Conservation (phyloP, 1,140 invertebrate species). For the Copidosoma floridanum region DNA sequence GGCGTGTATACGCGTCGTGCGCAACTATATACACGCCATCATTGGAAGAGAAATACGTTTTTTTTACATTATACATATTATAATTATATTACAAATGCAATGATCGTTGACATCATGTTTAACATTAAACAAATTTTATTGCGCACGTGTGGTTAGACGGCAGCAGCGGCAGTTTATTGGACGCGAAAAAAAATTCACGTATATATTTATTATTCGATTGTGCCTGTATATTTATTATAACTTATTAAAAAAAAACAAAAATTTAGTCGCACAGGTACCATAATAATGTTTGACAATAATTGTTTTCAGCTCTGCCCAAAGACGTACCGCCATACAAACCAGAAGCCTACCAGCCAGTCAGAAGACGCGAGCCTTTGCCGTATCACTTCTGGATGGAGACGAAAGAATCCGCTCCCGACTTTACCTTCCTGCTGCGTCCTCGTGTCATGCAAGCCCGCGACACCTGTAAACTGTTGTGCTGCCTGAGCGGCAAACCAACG, state of each 20-base stretch:
- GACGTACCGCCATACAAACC: slow-evolving; percentile 76
- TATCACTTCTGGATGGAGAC: slow-evolving; percentile 88
- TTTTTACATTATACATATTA: neutral
- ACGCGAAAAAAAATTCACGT: too few relatives aligned
- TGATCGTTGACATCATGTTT: slow-evolving; percentile 17
- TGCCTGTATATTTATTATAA: too few relatives aligned
- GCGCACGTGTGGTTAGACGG: slow-evolving; percentile 23
- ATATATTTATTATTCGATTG: too few relatives aligned
- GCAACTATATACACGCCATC: slow-evolving; percentile 7
- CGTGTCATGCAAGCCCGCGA: slow-evolving; percentile 95
- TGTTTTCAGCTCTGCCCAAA: slow-evolving; percentile 70
- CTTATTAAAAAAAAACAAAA: too few relatives aligned
- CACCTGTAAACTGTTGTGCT: slow-evolving; percentile 96
- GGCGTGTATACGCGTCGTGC: slow-evolving; percentile 14
- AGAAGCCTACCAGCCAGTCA: slow-evolving; percentile 66
- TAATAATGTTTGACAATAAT: too few relatives aligned
- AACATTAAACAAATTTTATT: slow-evolving; percentile 5
- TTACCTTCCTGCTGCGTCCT: slow-evolving; percentile 95
- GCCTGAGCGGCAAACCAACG: slow-evolving; percentile 88
- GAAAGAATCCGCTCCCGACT: slow-evolving; percentile 85
- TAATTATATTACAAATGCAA: slow-evolving; percentile 5
- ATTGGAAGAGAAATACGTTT: neutral
- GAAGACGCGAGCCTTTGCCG: slow-evolving; percentile 76
- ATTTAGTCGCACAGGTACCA: too few relatives aligned
- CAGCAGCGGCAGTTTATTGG: neutral